Base-by-base conservation (phyloP, 1,140 invertebrate genomes). In the Drosophila baimaii region DNA sequence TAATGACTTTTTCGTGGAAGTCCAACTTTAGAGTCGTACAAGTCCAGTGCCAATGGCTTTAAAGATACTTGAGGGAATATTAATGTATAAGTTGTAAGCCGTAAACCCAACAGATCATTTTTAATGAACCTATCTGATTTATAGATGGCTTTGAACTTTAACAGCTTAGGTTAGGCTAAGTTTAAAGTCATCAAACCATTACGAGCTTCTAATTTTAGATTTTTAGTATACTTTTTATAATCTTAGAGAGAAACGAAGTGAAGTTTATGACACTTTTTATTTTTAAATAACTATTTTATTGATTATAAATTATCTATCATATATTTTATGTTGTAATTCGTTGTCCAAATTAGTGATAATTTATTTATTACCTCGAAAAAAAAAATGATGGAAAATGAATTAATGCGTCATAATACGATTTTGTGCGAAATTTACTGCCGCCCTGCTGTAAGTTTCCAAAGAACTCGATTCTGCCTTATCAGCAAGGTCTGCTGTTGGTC, bases 381-480 rank as follows among this genome's bases (percentile, higher is more conserved):
- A 33, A 13, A 33, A 21, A 13, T 52, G 0, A 21, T 21, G 19
- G n/a, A n/a, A n/a, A n/a, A n/a, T 21, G 29, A 54, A 23, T 54
- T 54, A 54, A 19, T 54, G 51, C 31, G 51, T 21, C 31, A 52
- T 21, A 35, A 35, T 52, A n/a, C 13, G 7, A 21, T 35, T 52
- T 52, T n/a, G 13, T 21, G 19, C 13, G 13, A 54, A 23, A 54
- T 54, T 35, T 54, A 54, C 19, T 7, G 46, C n/a, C 4, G 17
- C 17, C 17, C 2, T 43, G 51, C 13, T n/a, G 51, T 54, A 54
- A 25, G 43, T 33, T 57, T 25, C 25, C 64, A 70, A 47, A 25
- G 51, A 70, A 33, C 33, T 71, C n/a, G 51, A 31, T 57, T 47
- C 13, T 31, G 68, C 41, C 33, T 58, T 71, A 71, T 71, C 68